Evolutionary conservation across 2,888 invertebrate genomes (phyloP), one percentile per base, ranked within the genome.

Genomic region (Tillus elongatus): DNA sequence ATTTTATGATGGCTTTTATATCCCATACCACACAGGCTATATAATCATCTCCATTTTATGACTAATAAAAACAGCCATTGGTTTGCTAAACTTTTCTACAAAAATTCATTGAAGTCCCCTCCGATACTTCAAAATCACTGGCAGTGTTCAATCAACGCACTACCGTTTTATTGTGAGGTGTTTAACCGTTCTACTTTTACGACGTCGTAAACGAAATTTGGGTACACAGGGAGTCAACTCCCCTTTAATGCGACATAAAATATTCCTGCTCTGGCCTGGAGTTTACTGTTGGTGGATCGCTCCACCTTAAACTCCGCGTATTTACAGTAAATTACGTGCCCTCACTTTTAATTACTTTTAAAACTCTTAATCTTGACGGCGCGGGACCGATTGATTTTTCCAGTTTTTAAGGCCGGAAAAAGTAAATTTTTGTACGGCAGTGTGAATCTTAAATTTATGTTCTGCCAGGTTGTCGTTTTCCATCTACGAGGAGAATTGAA

Each of bases 121-220:
- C n/a, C 24, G 6, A 19, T 19, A 6, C 24, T 19, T 19, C n/a
- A 19, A 19, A 19, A 19, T 8, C 24, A 19, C 32, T n/a, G 13
- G 33, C 16, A 30, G 9, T 16, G 10, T 13, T 30, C 30, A 44
- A 44, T 44, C 44, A 43, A 42, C 37, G 35, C 33, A 15, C 26
- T 13, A 29, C 28, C 32, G 33, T 43, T 43, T 43, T 45, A 44
- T 44, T 49, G 45, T 39, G 37, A 46, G 47, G 44, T 46, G 45
- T 46, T 50, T 48, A 50, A 49, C 42, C 45, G 39, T 38, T 38
- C 29, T 35, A 35, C 35, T 45, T 51, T 50, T 51, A 51, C 40
- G 44, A 33, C 40, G 16, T 47, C 46, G 47, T 49, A 46, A 44
- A 46, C 41, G 41, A 48, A 50, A 47, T 49, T 49, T 48, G 47